phyloP scores from a whole-genome alignment of 2,113 vertebrate species.

The Sciurus niger region DNA sequence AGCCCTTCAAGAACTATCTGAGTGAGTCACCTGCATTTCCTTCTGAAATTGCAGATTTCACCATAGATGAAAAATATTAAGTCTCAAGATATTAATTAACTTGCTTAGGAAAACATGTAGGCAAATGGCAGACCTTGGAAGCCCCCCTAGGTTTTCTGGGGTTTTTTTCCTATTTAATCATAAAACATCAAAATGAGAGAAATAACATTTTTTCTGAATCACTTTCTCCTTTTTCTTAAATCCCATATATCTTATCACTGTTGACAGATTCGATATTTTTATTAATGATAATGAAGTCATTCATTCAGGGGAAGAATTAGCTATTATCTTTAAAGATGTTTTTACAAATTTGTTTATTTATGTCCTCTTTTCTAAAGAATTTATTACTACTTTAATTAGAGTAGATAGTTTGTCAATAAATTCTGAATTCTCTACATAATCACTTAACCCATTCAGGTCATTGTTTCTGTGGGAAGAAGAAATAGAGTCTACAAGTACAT shows the following conservation, averaged over 20 bases:
- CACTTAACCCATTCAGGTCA: background rate
- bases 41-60: slow-evolving; percentile 56
- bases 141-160: background rate
- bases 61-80: background rate
- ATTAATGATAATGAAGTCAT: slow-evolving; percentile 27
- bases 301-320: background rate
- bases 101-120: background rate
- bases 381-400: background rate
- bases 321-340: background rate
- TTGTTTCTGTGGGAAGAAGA: background rate
- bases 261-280: slow-evolving; percentile 36
- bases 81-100: slow-evolving; percentile 71
- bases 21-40: slow-evolving; percentile 51
- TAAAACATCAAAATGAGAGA: slow-evolving; percentile 45
- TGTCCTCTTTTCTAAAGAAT: background rate
- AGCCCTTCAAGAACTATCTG: slow-evolving; percentile 53
- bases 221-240: background rate
- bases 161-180: too few species aligned
- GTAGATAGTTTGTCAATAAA: background rate
- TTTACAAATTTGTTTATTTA: background rate
- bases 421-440: background rate
- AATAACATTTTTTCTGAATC: background rate
- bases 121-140: slow-evolving; percentile 51
- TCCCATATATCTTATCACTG: slow-evolving; percentile 12
- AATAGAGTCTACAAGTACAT: background rate